Conservation (phyloP, 2,113 vertebrate species). For the Osmerus mordax region DNA sequence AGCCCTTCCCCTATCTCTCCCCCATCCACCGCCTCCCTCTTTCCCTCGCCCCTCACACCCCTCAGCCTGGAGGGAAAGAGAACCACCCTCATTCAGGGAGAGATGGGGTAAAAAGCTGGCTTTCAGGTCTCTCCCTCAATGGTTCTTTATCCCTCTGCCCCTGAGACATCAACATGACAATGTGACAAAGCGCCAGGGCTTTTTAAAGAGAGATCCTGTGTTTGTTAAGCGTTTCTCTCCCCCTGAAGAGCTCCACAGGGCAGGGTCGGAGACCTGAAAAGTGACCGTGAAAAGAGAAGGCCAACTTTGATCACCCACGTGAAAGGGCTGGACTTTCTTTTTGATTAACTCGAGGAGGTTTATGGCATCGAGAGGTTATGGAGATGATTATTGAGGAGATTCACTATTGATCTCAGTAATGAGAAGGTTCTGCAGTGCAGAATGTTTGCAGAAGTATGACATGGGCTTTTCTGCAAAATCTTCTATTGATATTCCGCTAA, state of each 20-base stretch:
- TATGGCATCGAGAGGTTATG: no score
- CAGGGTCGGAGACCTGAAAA: constrained; percentile 45
- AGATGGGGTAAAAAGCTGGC: constrained; percentile 25
- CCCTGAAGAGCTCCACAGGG: constrained; percentile 54
- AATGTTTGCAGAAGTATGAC: no score
- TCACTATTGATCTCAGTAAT: no score
- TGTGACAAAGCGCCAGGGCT: constrained; percentile 64
- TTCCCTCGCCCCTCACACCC: constrained; percentile 24
- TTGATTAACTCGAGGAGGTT: no score
- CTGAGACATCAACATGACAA: constrained; percentile 74
- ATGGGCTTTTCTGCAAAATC: no score
- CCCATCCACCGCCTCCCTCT: background rate
- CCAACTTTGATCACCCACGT: constrained; percentile 62
- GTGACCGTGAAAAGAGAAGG: constrained; percentile 50
- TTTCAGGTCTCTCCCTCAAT: constrained; percentile 57
- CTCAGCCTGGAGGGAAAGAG: constrained; percentile 40
- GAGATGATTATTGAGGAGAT: no score
- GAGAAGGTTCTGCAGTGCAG: no score
- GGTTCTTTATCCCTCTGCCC: constrained; percentile 60
- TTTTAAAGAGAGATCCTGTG: constrained; percentile 70
- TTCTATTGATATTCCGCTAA: no score
- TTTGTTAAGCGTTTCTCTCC: constrained; percentile 69
- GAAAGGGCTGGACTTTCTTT: constrained; percentile 47
- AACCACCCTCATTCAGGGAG: constrained; percentile 46
- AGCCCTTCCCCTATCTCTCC: background rate